Percentiles rank a stretch among this genome's conserved stretches.
Conservation (phyloP, 2,113 vertebrate genomes). For the Acanthochromis polyacanthus region DNA sequence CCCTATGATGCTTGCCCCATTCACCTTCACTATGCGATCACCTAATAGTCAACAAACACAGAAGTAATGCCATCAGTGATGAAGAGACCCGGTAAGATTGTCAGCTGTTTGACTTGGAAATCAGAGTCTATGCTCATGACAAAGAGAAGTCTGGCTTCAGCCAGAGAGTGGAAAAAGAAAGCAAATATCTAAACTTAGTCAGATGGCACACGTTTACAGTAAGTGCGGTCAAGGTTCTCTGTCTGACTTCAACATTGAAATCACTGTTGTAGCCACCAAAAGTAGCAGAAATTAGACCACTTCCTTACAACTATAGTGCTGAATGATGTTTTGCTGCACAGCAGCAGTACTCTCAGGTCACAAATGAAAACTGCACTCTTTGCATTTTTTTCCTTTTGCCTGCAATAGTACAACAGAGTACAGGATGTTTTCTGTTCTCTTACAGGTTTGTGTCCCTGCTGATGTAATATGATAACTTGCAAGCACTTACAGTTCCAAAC, state of each 20-base stretch:
- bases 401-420: no score
- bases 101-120: slow-evolving; percentile 3
- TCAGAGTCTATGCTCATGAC: not conserved
- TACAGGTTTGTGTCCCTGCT: no score
- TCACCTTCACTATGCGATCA: slow-evolving; percentile 98
- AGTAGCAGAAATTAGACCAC: not conserved
- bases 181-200: slow-evolving; percentile 1
- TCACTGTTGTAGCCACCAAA: not conserved
- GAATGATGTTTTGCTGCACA: not conserved
- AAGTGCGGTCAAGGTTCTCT: not conserved
- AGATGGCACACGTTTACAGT: slow-evolving; percentile 10
- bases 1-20: slow-evolving; percentile 96
- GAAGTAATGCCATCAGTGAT: not conserved
- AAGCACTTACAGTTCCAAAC: no score
- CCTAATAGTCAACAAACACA: slow-evolving; percentile 78
- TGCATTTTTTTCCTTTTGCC: not conserved
- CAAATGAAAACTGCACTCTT: slow-evolving; percentile 5
- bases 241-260: not conserved
- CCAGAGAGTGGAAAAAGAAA: not conserved
- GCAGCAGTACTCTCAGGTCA: not conserved
- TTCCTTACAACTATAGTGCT: not conserved
- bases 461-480: no score
- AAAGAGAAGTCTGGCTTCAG: not conserved
- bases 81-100: not conserved
- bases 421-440: no score